Base-by-base conservation (phyloP, 2,888 invertebrate genomes). In the Antheraea yamamai region DNA sequence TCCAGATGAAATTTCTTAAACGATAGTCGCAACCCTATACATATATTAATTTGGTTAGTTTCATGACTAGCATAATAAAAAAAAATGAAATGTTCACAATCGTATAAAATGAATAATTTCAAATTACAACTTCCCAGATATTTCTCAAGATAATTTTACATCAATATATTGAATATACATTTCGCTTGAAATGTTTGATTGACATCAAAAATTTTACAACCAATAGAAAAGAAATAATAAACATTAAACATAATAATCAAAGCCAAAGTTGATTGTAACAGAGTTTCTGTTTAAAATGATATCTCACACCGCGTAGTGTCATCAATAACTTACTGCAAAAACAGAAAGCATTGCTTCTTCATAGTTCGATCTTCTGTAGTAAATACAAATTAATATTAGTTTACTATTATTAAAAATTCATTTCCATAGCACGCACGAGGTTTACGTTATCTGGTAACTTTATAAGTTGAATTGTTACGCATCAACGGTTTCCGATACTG, bases 381-480 rank as follows among this genome's bases (percentile, higher is more conserved):
- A 10, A 26, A 64, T 64, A 58, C 39, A 71, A 26, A 30, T 16
- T 71, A 39, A 70, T 55, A 52, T 68, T 26, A 61, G 55, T 20
- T 39, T 10, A 20, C 26, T 74, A 74, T 74, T 74, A 30, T 75
- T 75, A 68, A 26, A 47, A 58, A 72, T 66, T 23, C 23, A 75
- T 76, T 77, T 76, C 75, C 74, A 73, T 58, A 76, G 73, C 73
- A 77, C 74, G 77, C 73, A 76, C 73, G 51, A 64, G 66, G 73
- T 78, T 75, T 78, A 79, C 79, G 81, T 79, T 79, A 78, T 77
- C 73, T 70, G 75, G 23, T 66, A 74, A 75, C 39, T 71, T 76
- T 74, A 77, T 77, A 78, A 77, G 77, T 76, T 72, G 74, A 66
- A 64, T 75, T 72, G 77, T 73, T 77, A 74, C 75, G 75, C 75